Percentiles rank a stretch among this genome's conserved stretches.
phyloP scores from a whole-genome alignment of 2,113 vertebrate genomes.

The Lepus americanus region DNA sequence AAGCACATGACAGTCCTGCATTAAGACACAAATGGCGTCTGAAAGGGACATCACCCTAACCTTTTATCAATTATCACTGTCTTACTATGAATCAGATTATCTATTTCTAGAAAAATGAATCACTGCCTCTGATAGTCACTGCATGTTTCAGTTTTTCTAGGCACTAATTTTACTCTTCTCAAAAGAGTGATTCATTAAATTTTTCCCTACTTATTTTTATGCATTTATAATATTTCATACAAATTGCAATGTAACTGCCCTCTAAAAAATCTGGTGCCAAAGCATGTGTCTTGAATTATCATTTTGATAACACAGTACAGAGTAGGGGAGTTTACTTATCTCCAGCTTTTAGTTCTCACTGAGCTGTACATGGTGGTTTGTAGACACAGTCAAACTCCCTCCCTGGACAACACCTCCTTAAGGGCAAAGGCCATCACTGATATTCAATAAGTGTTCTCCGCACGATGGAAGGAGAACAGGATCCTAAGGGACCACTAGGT shows the following conservation, averaged over 20 bases:
- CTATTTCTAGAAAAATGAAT: slow-evolving; percentile 59
- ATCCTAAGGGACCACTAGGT: not conserved
- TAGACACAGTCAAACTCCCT: not conserved
- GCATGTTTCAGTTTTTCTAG: not conserved
- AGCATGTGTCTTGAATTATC: not conserved
- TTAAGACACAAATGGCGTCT: slow-evolving; percentile 35
- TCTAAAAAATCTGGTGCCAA: not conserved
- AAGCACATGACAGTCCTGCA: not conserved
- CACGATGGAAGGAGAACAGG: not conserved
- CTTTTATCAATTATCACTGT: slow-evolving; percentile 6
- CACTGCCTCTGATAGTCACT: not conserved
- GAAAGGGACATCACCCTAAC: not conserved
- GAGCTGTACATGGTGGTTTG: not conserved
- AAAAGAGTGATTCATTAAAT: slow-evolving; percentile 23
- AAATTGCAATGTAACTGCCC: not conserved
- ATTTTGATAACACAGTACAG: not conserved
- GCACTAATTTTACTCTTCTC: not conserved
- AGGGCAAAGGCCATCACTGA: not conserved
- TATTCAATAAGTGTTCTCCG: not conserved
- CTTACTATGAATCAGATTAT: not conserved
- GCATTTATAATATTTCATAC: slow-evolving; percentile 26
- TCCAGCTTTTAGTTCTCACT: not conserved
- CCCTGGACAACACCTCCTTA: not conserved
- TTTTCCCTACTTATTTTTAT: slow-evolving; percentile 36
- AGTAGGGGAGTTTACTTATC: not conserved